Base-by-base conservation (phyloP, 2,113 vertebrate genomes). In the Thunnus maccoyii region DNA sequence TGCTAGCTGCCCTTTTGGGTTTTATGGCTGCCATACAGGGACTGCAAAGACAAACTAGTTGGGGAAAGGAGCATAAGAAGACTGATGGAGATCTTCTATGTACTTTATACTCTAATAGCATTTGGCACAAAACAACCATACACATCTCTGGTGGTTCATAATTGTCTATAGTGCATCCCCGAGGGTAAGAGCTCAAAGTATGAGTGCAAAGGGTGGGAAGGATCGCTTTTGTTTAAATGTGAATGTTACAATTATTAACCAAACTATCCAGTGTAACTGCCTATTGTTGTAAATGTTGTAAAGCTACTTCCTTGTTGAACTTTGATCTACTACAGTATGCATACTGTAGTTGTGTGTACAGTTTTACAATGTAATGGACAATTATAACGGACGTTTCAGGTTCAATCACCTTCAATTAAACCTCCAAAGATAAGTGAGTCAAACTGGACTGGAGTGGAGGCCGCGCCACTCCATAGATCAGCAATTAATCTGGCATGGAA, bases 291-390 rank as follows among this genome's bases (percentile, higher is more conserved):
- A 55, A 1, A 55, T 64, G 72, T 22, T 48, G 41, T 27, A 47
- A 32, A 70, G 32, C 15, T 51, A 57, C 20, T 72, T 76, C 51
- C 11, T 32, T 9, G 17, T 61, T 75, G 4, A 76, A 68, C 32
- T 61, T 25, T 47, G 16, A 57, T 36, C 47, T 7, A 20, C 15
- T 66, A 30, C 27, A 30, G 27, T 41, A 2, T 20, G 58, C 25
- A 72, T 48, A 30, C 32, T 46, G 17, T 15, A 41, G 44, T 11
- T 61, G 16, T 50, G 16, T 12, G 1, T 7, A 50, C 20, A 5
- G 48, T 78, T 70, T 67, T 36, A 56, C 44, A 57, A 17, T 66
- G 22, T 66, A 68, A 22, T 76, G 54, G 9, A 51, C 25, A 51
- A 72, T 14, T 44, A n/a, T 22, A 5, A 30, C 18, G 13, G 5